Base-by-base conservation (phyloP, 2,797 vertebrate species). In the Phalanger gymnotis region DNA sequence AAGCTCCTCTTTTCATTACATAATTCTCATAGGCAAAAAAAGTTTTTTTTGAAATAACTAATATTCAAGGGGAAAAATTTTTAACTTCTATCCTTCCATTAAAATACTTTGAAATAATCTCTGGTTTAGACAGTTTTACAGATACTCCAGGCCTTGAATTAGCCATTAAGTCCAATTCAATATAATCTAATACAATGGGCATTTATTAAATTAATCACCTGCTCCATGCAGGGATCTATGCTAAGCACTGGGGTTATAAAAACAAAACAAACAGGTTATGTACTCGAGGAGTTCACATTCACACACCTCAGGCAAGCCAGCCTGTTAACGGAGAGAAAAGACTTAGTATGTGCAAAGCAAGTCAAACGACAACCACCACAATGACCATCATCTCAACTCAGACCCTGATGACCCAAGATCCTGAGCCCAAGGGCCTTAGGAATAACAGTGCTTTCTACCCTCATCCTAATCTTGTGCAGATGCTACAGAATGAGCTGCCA, bases 1-100 rank as follows among this genome's bases (percentile, higher is more conserved):
- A 55, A 92, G 91, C 56, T 34, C 92, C 93, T 91, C 90, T 94
- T 96, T 93, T 96, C 90, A 31, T 66, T n/a, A 92, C 19, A 91
- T 7, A 81, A 34, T 81, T 96, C 54, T 16, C 56, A 58, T 19
- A 28, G 91, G 54, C 61, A 95, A 94, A 52, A n/a, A 53, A 89
- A 28, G 34, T 3, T 81, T 58, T 92, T 95, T 92, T 95, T 96
- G n/a, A 92, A 92, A 92, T 93, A 40, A 54, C 56, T 51, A 27
- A 87, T 87, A 87, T 87, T 87, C 25, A 51, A 28, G 7, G 73
- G 40, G 40, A 27, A 56, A 94, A 90, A 51, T 34, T 5, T n/a
- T 53, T 95, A 91, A 54, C n/a, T 89, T 96, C 61, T 22, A 73
- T 40, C 95, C 94, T 96, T 87, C 81, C 61, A 56, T 54, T 54